These are phyloP conservation scores for Aplocera efformata DNA, from an alignment of 2,888 invertebrate genomes.

Conservation along the genomic window DNA sequence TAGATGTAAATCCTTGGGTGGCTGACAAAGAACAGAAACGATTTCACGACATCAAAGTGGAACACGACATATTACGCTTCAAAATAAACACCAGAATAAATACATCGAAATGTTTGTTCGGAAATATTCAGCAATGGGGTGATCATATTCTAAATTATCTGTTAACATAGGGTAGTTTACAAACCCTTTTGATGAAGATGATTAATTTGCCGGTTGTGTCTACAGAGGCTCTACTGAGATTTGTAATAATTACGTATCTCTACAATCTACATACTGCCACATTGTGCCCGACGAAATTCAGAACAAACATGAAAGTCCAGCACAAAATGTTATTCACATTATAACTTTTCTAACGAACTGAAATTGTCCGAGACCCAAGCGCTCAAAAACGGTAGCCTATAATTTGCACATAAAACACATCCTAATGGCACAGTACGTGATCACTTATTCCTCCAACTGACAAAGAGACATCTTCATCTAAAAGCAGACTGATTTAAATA, in stretches of 20 bases:
- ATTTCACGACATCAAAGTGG: constrained; percentile 80
- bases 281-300: constrained; percentile 9
- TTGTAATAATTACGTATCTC: constrained; percentile 56
- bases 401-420: constrained; percentile 80
- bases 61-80: constrained; percentile 79
- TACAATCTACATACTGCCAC: neutral
- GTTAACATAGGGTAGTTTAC: constrained; percentile 67
- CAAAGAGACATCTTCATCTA: constrained; percentile 75
- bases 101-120: constrained; percentile 77
- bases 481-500: constrained; percentile 78
- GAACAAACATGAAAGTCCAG: constrained; percentile 4
- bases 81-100: constrained; percentile 79
- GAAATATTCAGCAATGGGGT: constrained; percentile 74
- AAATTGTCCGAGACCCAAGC: constrained; percentile 66
- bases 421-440: constrained; percentile 76
- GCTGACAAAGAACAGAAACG: constrained; percentile 78
- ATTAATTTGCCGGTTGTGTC: constrained; percentile 70
- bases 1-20: constrained; percentile 73
- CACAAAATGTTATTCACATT: constrained; percentile 19
- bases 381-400: constrained; percentile 75
- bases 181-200: constrained; percentile 68
- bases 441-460: constrained; percentile 72
- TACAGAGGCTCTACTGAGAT: constrained; percentile 47
- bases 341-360: constrained; percentile 71
- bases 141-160: constrained; percentile 75